Evolutionary conservation across 2,113 vertebrate genomes (phyloP).

Genomic region (Pampusana beccarii): DNA sequence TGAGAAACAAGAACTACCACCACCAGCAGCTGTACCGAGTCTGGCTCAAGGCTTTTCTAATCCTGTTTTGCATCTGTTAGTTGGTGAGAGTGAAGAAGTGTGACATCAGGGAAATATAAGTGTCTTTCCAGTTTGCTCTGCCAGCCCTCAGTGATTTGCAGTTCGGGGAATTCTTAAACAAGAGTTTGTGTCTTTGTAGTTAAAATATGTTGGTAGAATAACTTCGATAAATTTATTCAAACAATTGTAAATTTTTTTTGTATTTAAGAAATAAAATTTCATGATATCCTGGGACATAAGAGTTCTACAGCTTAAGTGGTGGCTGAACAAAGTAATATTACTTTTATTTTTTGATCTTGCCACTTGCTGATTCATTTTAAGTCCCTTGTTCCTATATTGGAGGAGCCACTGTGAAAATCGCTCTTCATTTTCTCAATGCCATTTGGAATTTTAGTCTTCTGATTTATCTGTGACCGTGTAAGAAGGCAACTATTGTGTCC

Average conservation of each 20-base stretch:
- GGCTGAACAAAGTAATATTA: not conserved
- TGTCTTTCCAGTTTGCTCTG: not conserved
- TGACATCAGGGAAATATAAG: not conserved
- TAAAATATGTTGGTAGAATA: not conserved
- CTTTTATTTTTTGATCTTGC: not conserved
- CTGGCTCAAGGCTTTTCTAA: not conserved
- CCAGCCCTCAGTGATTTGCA: not conserved
- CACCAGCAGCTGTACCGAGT: not conserved
- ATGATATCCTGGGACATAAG: no score
- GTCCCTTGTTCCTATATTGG: not conserved
- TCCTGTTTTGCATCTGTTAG: not conserved
- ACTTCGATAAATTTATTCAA: not conserved
- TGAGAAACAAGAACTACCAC: not conserved
- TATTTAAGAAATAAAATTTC: not conserved
- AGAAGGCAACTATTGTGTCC: not conserved
- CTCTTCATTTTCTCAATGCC: not conserved
- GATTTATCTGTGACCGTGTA: not conserved
- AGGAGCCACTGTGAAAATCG: not conserved
- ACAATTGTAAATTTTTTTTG: not conserved
- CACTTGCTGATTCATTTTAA: not conserved
- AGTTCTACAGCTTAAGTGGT: not conserved
- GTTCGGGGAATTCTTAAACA: not conserved
- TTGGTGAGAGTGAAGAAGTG: not conserved
- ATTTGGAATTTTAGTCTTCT: not conserved
- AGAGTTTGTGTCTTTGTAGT: not conserved